A percentile compares a stretch with the other conserved stretches of the same genome.
Conservation (phyloP, 2,888 invertebrate species). For the Ctena decussata region DNA sequence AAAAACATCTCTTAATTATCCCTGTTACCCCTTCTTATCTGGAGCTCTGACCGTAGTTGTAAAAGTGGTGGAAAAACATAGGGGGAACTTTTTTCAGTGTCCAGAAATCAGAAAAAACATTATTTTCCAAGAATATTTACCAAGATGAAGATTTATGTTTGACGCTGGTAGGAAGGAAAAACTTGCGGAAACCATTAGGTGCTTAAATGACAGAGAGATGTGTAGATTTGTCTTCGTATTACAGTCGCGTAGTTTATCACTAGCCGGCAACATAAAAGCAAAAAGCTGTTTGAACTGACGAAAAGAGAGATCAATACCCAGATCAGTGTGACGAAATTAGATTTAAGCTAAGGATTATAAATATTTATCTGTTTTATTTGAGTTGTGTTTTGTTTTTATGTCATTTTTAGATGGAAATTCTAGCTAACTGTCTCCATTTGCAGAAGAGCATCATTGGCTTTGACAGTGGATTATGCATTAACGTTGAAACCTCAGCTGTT, state of each 20-base stretch:
- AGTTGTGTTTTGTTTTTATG: too few relatives aligned
- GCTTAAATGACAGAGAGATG: conserved; percentile 1
- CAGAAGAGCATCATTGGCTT: too few relatives aligned
- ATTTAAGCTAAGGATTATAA: neutral
- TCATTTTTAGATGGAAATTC: too few relatives aligned
- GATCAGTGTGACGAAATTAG: neutral
- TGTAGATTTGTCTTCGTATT: neutral
- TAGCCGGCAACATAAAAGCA: neutral
- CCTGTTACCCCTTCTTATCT: too few relatives aligned
- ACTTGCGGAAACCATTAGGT: conserved; percentile 7
- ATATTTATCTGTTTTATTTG: neutral
- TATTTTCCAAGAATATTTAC: neutral
- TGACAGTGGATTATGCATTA: too few relatives aligned
- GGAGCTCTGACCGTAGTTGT: too few relatives aligned
- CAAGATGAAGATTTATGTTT: neutral
- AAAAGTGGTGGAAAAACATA: neutral
- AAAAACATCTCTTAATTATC: too few relatives aligned
- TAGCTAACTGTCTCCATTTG: too few relatives aligned
- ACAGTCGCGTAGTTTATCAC: conserved; percentile 4
- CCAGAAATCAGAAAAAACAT: neutral
- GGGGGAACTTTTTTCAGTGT: neutral
- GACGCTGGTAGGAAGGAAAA: neutral
- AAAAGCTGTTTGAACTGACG: neutral
- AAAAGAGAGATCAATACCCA: neutral
- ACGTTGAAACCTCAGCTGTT: too few relatives aligned